A percentile compares a stretch with the other conserved stretches of the same genome.
These are phyloP conservation scores for Tragopan temminckii DNA, from an alignment of 2,797 vertebrate species.

Conservation along the genomic window DNA sequence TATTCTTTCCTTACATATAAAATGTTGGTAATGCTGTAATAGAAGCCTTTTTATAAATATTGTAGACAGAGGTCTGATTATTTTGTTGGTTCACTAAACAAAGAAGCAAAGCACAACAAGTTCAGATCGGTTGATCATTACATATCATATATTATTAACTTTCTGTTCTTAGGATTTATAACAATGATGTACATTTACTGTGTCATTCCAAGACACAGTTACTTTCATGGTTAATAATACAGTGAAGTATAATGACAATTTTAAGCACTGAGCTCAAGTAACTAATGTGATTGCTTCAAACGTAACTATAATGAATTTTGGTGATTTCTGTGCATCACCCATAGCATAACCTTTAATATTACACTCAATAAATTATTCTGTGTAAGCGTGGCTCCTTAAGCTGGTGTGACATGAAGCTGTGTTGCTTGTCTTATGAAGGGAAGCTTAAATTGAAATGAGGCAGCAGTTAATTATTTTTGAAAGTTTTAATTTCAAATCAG, in stretches of 20 bases:
- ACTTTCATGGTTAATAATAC: not conserved
- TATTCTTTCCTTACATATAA: not conserved
- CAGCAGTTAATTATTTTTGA: not conserved
- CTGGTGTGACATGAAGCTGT: not conserved
- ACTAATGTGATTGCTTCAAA: not conserved
- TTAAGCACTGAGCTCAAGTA: not conserved
- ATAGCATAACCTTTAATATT: not conserved
- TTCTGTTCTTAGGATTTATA: not conserved
- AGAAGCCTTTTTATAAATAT: not conserved
- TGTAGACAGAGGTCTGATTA: not conserved
- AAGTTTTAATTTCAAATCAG: not conserved
- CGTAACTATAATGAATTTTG: not conserved
- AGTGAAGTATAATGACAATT: not conserved
- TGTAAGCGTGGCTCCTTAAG: not conserved
- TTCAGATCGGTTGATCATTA: not conserved
- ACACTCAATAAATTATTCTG: not conserved
- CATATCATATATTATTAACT: not conserved
- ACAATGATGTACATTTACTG: not conserved
- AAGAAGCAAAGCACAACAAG: not conserved
- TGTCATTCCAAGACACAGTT: not conserved
- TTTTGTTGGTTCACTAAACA: not conserved
- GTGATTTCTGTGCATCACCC: not conserved
- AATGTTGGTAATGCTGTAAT: not conserved
- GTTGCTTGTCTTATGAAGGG: not conserved
- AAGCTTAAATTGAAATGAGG: not conserved